Base-by-base conservation (phyloP, 2,888 invertebrate genomes). In the Nymphalis urticae region DNA sequence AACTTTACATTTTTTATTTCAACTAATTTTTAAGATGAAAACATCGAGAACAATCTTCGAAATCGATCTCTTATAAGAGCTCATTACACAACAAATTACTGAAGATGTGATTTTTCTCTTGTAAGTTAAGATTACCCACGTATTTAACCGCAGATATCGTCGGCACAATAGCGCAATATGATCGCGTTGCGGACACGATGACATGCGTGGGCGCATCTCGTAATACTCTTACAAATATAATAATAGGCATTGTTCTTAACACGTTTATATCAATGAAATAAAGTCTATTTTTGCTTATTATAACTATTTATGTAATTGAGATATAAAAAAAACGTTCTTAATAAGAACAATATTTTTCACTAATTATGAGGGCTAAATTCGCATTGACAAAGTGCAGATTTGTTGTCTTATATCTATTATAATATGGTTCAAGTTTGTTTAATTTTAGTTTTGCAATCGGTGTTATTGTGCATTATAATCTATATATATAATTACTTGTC, bases 161-260 rank as follows among this genome's bases (percentile, higher is more conserved):
- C 75, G 75, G 74, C 74, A 78, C 76, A 75, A 81, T 81, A 83
- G 79, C 77, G 82, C 32, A 62, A 82, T 79, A 77, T 72, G 80
- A 84, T 85, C 83, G 79, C 81, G 80, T 82, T 87, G 83, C 83
- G 81, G 82, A 84, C 82, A 82, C 79, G 84, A 80, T 87, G 88
- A 88, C 87, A 83, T 85, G 88, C 87, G 87, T 88, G 82, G 85
- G 86, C 84, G 85, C 84, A 80, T 76, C 75, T 73, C 76, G n/a
- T 8, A 32, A 17, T 75, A 73, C 69, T 51, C 58, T 61, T 63
- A 63, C 16, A 48, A 17, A 60, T 47, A 36, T 54, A 51, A 50
- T 24, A 24, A 32, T 32, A 32, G 27, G 19, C 2, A 66, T 10
- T 32, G 8, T 62, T 58, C 13, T 4, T 24, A 17, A 42, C 61